A percentile compares a stretch with the other conserved stretches of the same genome.
Conservation (phyloP, 1,140 invertebrate species). For the Heliothis virescens region DNA sequence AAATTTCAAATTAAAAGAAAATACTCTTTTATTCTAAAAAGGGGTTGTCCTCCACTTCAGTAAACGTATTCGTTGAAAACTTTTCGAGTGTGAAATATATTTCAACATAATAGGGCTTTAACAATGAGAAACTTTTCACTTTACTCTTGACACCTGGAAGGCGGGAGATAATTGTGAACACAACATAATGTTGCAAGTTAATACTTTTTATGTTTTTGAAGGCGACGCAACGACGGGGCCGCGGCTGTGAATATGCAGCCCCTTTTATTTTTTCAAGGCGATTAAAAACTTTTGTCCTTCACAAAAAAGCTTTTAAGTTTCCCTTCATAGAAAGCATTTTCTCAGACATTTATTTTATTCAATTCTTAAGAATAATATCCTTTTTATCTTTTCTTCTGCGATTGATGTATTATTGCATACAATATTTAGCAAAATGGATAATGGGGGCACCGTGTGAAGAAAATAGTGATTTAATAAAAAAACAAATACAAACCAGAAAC, state of each 20-base stretch:
- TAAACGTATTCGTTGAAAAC: constrained; percentile 58
- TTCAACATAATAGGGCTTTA: constrained; percentile 59
- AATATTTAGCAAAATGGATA: constrained; percentile 48
- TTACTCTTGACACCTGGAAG: constrained; percentile 71
- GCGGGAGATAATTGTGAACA: constrained; percentile 64
- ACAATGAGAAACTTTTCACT: constrained; percentile 72
- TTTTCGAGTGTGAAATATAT: constrained; percentile 63
- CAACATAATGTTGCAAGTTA: constrained; percentile 41
- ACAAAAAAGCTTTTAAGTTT: constrained; percentile 55
- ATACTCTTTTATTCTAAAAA: constrained; percentile 52
- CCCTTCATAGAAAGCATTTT: constrained; percentile 51
- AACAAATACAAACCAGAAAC: no score
- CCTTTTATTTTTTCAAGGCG: constrained; percentile 59
- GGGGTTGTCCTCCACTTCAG: constrained; percentile 54
- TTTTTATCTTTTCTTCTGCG: constrained; percentile 31
- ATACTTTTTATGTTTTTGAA: constrained; percentile 44
- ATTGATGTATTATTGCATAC: constrained; percentile 52
- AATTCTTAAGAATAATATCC: constrained; percentile 24
- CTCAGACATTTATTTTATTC: constrained; percentile 32
- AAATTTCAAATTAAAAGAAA: constrained; percentile 70
- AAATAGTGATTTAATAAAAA: constrained; percentile 48
- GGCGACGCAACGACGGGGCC: constrained; percentile 41
- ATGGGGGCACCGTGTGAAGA: constrained; percentile 42
- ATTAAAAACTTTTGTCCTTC: constrained; percentile 61
- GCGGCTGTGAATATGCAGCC: constrained; percentile 47